These are phyloP conservation scores for Rosalia funebris DNA, from an alignment of 2,888 invertebrate genomes.

Conservation along the genomic window DNA sequence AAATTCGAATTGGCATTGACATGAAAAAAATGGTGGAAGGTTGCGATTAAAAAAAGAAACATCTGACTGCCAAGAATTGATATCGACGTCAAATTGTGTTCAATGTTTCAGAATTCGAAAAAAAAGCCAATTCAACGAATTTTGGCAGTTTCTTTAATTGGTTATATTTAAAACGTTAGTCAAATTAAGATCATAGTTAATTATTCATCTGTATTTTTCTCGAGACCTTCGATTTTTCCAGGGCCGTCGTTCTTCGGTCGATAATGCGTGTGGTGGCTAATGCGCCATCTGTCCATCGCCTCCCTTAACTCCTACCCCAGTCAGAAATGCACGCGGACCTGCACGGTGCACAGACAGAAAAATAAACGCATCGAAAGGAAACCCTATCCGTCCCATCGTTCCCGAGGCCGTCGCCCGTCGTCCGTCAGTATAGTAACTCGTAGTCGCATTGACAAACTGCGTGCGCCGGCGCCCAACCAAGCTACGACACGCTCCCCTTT, in stretches of 20 bases:
- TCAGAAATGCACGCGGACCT: not conserved
- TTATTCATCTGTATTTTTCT: too few relatives aligned
- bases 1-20: too few relatives aligned
- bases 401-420: slow-evolving; percentile 4
- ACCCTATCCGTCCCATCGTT: slow-evolving; percentile 7
- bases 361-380: slow-evolving; percentile 13
- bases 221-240: too few relatives aligned
- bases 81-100: too few relatives aligned
- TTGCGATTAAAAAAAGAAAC: too few relatives aligned
- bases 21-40: too few relatives aligned
- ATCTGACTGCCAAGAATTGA: too few relatives aligned
- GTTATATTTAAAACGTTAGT: too few relatives aligned
- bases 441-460: slow-evolving; percentile 33
- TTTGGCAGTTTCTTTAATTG: too few relatives aligned
- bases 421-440: slow-evolving; percentile 28
- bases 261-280: not conserved
- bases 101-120: too few relatives aligned
- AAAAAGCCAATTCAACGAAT: too few relatives aligned
- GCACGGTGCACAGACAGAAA: slow-evolving; percentile 16
- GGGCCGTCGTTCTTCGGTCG: not conserved
- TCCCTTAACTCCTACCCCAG: not conserved
- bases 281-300: not conserved
- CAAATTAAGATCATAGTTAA: too few relatives aligned
- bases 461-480: slow-evolving; percentile 42
- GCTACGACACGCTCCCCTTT: slow-evolving; percentile 44